Evolutionary conservation across 2,113 vertebrate genomes (phyloP).

Genomic region (Mesocricetus auratus): DNA sequence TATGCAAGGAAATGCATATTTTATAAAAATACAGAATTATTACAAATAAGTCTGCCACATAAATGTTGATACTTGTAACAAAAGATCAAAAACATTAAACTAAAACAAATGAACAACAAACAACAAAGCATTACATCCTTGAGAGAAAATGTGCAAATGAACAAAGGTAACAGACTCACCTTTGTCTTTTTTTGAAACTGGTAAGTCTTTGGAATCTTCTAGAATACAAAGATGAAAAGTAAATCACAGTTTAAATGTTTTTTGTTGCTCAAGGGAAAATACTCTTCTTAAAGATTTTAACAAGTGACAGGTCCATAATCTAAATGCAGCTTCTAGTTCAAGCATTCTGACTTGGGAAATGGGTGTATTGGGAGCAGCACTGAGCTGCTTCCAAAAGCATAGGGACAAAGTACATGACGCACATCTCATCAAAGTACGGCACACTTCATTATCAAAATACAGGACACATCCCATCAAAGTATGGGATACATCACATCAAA

Average conservation of each 20-base stretch:
- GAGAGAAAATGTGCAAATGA: neutral
- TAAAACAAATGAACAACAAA: neutral
- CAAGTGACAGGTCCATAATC: neutral
- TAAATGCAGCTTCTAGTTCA: neutral
- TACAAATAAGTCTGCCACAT: neutral
- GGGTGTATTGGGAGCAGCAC: accelerated
- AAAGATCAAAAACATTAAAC: neutral
- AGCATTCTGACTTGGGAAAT: neutral
- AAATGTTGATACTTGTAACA: neutral
- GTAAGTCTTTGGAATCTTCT: constrained; percentile 62
- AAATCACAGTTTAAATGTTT: neutral
- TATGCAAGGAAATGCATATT: neutral
- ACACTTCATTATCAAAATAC: neutral
- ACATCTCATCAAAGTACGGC: neutral
- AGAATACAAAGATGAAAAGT: neutral
- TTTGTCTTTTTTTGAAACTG: constrained; percentile 66
- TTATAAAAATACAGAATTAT: neutral
- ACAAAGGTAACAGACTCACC: constrained; percentile 22
- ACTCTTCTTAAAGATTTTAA: neutral
- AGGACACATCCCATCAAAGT: neutral
- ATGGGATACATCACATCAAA: neutral
- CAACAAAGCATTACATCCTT: neutral
- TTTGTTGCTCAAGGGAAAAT: constrained; percentile 10
- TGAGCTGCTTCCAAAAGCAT: neutral
- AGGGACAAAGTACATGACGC: neutral